A percentile compares a stretch with the other conserved stretches of the same genome.
Evolutionary conservation across 2,888 invertebrate genomes (phyloP).

Genomic region (Metellina segmentata): DNA sequence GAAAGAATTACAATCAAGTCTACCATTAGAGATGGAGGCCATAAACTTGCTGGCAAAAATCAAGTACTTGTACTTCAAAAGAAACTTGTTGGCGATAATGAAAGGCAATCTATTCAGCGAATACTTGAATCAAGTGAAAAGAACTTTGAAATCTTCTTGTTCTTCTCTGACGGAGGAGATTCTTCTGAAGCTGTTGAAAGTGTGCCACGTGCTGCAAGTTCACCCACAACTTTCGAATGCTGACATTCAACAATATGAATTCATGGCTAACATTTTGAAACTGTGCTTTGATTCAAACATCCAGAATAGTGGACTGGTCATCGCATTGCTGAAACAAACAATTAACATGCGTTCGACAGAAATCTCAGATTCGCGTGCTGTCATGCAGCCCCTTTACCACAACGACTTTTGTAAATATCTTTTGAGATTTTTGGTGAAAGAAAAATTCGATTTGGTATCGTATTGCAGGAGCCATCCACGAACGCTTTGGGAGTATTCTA

Average conservation of each 20-base stretch:
- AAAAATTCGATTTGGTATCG: constrained; percentile 15
- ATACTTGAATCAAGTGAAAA: constrained; percentile 4
- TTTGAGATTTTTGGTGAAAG: constrained; percentile 9
- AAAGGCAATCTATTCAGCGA: constrained; percentile 27
- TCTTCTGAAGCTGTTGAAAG: constrained; percentile 16
- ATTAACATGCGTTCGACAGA: constrained; percentile 9
- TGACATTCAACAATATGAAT: constrained; percentile 28
- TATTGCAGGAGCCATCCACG: constrained; percentile 26
- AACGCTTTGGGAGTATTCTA: constrained; percentile 57
- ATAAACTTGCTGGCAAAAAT: not conserved
- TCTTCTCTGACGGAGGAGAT: not conserved
- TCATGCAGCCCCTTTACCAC: constrained; percentile 33
- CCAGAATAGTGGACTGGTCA: constrained; percentile 12
- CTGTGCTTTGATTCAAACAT: constrained; percentile 11
- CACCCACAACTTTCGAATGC: constrained; percentile 5
- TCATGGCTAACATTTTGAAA: constrained; percentile 32
- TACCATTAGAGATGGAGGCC: not conserved
- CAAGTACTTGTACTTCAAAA: constrained; percentile 4
- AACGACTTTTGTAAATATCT: constrained; percentile 30
- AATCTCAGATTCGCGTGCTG: not conserved
- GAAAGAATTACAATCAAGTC: constrained; percentile 17
- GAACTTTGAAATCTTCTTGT: not conserved
- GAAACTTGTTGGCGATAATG: not conserved
- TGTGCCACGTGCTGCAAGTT: not conserved
- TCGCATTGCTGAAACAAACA: constrained; percentile 21